These are phyloP conservation scores for zebrafish (Danio rerio) DNA, from an alignment of 2,113 vertebrate species.

Conservation along the genomic window DNA sequence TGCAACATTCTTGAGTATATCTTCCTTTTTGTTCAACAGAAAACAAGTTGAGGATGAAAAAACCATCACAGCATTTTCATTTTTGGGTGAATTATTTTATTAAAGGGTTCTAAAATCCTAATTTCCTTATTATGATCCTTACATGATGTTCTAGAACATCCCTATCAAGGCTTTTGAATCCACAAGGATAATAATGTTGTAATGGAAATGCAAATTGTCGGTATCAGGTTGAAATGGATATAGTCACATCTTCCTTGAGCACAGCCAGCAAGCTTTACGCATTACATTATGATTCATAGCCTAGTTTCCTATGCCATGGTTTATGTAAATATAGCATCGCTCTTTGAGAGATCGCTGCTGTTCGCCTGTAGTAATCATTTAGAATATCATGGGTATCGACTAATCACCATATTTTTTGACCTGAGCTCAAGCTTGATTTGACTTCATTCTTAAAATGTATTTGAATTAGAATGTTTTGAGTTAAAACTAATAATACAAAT, in stretches of 20 bases:
- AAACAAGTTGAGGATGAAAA: too few species aligned
- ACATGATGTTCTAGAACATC: conserved; percentile 6
- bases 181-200: neutral
- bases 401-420: neutral
- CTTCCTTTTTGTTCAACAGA: too few species aligned
- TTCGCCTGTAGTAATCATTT: conserved; percentile 5
- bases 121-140: neutral
- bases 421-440: neutral
- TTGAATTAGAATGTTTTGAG: neutral
- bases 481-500: neutral
- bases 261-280: neutral
- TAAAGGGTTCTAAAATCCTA: neutral
- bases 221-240: conserved; percentile 26
- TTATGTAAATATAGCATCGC: neutral
- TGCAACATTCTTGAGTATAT: too few species aligned
- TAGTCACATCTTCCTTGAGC: conserved; percentile 24
- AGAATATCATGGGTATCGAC: neutral
- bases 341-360: neutral
- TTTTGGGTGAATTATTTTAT: too few species aligned
- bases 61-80: too few species aligned
- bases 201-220: conserved; percentile 22
- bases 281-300: conserved; percentile 29
- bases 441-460: neutral
- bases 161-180: conserved; percentile 2
- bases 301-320: neutral